Base-by-base conservation (phyloP, 1,140 invertebrate species). In the Sarcophaga bullata region DNA sequence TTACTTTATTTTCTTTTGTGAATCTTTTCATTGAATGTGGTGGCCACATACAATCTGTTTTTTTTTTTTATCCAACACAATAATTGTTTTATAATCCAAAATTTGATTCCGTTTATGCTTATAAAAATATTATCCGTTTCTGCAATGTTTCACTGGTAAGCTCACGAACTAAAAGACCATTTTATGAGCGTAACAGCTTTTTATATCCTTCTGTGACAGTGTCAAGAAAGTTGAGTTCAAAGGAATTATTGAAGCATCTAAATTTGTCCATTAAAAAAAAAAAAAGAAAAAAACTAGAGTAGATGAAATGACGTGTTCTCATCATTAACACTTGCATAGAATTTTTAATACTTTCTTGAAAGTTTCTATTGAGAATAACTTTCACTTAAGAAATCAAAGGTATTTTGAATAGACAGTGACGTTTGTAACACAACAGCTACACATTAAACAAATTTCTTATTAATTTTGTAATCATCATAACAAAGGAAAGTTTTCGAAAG, bases 271-370 rank as follows among this genome's bases (percentile, higher is more conserved):
- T 68, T 68, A 68, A 25, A 68, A 68, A 68, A 68, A 19, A 17
- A 19, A 13, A 15, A 19, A 17, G 8, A 13, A 15, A 58, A 58
- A 58, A 37, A 1, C n/a, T 72, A 72, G 17, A 19, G 62, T 9
- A 17, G 17, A 72, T 19, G 46, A 48, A 17, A n/a, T 76, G 48
- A 50, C 75, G 15, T 50, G 48, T 25, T 52, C 19, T 17, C 8
- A 50, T 78, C 48, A 50, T 50, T 50, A 78, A 78, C 48, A 78
- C 75, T 78, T 78, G 75, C 48, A 78, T 78, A 25, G 75, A 78
- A 78, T 78, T 78, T 78, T 78, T 52, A 78, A 78, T 78, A 78
- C 19, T 50, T 78, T 78, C 62, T 25, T 72, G 25, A 37, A 37
- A 37, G 25, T 37, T 37, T 37, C 25, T 37, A 37, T 37, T 37